Percentiles rank a stretch among this genome's conserved stretches.
Conservation (phyloP, 2,113 vertebrate species). For the Poeciliopsis turrubarensis region DNA sequence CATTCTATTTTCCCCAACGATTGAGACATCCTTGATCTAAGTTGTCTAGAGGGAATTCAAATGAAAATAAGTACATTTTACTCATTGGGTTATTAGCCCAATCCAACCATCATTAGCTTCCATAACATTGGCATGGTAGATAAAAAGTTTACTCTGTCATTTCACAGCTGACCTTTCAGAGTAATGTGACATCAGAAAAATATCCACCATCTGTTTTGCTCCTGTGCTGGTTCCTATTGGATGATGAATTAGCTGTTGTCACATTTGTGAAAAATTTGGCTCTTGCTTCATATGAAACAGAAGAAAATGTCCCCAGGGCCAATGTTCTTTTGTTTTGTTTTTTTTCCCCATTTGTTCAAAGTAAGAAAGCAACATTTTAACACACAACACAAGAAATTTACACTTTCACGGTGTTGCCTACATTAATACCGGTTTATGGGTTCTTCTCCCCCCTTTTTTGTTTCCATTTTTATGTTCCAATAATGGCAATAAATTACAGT, state of each 20-base stretch:
- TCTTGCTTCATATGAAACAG: background rate
- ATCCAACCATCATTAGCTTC: slow-evolving; percentile 35
- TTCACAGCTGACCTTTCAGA: background rate
- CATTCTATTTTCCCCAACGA: background rate
- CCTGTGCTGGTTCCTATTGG: background rate
- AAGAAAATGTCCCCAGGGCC: background rate
- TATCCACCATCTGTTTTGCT: background rate
- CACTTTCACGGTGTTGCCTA: slow-evolving; percentile 2
- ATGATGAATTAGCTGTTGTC: background rate
- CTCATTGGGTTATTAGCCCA: slow-evolving; percentile 41
- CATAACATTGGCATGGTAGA: background rate
- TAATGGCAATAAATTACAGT: slow-evolving; percentile 28
- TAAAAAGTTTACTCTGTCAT: background rate
- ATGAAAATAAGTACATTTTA: slow-evolving; percentile 14
- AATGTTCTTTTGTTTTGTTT: background rate
- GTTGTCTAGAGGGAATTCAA: slow-evolving; percentile 6
- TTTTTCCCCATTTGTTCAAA: background rate
- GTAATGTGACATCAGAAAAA: background rate
- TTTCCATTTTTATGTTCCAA: slow-evolving; percentile 15
- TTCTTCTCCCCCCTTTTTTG: slow-evolving; percentile 10
- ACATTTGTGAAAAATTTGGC: background rate
- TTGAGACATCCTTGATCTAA: slow-evolving; percentile 1
- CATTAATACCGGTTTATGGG: slow-evolving; percentile 21
- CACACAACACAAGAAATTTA: slow-evolving; percentile 37
- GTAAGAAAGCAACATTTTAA: slow-evolving; percentile 18